Conservation (phyloP, 1,140 invertebrate genomes). For the Lepidurus apus region DNA sequence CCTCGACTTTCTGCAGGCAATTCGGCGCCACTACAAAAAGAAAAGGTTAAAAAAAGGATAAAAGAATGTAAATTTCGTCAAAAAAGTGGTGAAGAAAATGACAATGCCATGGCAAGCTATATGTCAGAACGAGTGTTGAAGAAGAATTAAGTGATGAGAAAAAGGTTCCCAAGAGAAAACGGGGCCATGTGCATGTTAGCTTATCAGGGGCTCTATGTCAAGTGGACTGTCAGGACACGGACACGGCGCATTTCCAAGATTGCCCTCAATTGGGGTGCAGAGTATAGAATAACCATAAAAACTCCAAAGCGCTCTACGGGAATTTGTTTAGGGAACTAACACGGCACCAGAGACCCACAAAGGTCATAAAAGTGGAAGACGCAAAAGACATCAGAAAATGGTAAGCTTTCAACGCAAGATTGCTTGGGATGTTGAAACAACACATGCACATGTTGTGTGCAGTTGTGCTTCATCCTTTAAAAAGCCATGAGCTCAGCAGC, state of each 20-base stretch:
- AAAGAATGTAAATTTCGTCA: neutral
- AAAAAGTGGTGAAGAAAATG: neutral
- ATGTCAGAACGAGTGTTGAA: neutral
- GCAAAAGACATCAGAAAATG: neutral
- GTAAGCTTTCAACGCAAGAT: constrained; percentile 2
- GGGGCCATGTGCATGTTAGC: constrained; percentile 13
- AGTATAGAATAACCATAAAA: neutral
- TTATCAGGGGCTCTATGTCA: neutral
- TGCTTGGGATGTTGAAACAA: constrained; percentile 18
- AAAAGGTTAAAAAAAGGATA: neutral
- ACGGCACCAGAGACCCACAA: neutral
- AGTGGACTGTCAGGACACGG: constrained; percentile 9
- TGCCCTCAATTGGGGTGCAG: constrained; percentile 5
- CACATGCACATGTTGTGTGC: neutral
- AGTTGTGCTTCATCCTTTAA: no score
- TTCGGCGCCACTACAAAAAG: neutral
- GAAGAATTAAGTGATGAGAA: neutral
- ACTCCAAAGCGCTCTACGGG: neutral
- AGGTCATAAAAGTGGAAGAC: neutral
- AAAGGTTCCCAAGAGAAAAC: neutral
- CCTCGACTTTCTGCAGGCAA: constrained; percentile 48
- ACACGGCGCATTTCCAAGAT: neutral
- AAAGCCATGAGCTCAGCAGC: neutral
- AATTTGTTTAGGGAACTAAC: neutral
- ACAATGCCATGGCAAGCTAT: constrained; percentile 18